Evolutionary conservation across 37 sponge, comb jelly and placozoan species (phyloP), one percentile per base, ranked within the genome.

Genomic region (Cladorhizidae sp.): DNA sequence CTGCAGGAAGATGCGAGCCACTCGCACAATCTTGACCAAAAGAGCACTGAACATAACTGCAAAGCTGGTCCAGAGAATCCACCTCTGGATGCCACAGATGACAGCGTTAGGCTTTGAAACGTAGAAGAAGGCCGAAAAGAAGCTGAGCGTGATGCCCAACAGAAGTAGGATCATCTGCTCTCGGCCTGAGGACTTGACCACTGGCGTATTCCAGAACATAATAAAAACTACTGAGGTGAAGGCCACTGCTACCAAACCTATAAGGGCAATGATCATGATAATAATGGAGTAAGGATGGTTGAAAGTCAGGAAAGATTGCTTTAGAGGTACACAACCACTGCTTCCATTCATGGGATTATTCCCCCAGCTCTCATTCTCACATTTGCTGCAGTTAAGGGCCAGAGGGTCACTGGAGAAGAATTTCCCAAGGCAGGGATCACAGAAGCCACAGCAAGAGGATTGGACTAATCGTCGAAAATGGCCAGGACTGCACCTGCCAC

Each of bases 161-260:
- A 90, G 82, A 0, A 94, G 52, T 0, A 86, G 40, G 11, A 73
- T 68, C 78, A 90, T 86, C 40, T 89, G 94, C 73, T 94, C 94
- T 7, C 94, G 69, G 20, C 94, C 90, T 36, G 94, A 94, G 18
- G 94, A 90, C 51, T 89, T 90, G 18, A 94, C 88, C 11, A 94
- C 75, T 5, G 94, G 72, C 21, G 90, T 86, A 11, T 79, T 87
- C 82, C 84, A 87, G 64, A 54, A 78, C 28, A 70, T 57, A 17
- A 40, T 65, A 35, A 84, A 90, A 20, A 82, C 74, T 20, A 80
- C 29, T 11, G 25, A 36, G 1, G 82, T 75, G 11, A 80, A 21
- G 0, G 33, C 84, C 2, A 87, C 82, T 14, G 35, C 65, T 42
- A 84, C 50, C 22, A 89, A 55, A 12, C 87, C 87, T 26, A 90